Base-by-base conservation (phyloP, 2,113 vertebrate genomes). In the Megatriorchis doriae region DNA sequence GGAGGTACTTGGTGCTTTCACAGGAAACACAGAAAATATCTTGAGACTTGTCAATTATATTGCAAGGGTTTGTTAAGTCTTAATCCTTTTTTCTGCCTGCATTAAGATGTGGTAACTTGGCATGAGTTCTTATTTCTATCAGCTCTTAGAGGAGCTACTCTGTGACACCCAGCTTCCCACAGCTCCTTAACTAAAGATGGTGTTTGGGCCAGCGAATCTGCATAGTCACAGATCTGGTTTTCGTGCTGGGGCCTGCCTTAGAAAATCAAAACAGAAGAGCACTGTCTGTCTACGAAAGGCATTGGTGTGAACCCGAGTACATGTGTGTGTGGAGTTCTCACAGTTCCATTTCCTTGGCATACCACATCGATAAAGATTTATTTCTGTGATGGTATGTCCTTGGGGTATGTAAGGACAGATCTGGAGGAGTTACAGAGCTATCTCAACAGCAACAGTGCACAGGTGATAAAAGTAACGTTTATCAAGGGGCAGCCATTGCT, bases 181-280 rank as follows among this genome's bases (percentile, higher is more conserved):
- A 94, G 82, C 86, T 92, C 84, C 95, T 81, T 73, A 55, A 55
- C 71, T 91, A 40, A 73, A 95, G 78, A 59, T 85, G 38, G 50
- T 47, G 63, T 77, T 90, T 66, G 55, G 81, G 81, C 89, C 94
- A 97, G 91, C 38, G 85, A 90, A 97, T 97, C 93, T 97, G 67
- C 96, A 70, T 95, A 85, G 93, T 94, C 81, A 91, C 84, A 95
- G 78, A 93, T 95, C 94, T 93, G 71, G 71, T 88, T 91, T 96
- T 95, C 74, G 15, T 88, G 74, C 94, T 70, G 82, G 21, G 91
- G 47, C 74, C 67, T 90, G 94, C 71, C 81, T 90, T 83, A 80
- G 81, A 73, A 91, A 93, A 88, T 53, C 70, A 55, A 83, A 93
- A 95, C 95, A 95, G 93, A 91, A 94, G 81, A 88, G 58, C 89